Conservation (phyloP, 2,797 vertebrate genomes). For the Gobionotothen gibberifrons region DNA sequence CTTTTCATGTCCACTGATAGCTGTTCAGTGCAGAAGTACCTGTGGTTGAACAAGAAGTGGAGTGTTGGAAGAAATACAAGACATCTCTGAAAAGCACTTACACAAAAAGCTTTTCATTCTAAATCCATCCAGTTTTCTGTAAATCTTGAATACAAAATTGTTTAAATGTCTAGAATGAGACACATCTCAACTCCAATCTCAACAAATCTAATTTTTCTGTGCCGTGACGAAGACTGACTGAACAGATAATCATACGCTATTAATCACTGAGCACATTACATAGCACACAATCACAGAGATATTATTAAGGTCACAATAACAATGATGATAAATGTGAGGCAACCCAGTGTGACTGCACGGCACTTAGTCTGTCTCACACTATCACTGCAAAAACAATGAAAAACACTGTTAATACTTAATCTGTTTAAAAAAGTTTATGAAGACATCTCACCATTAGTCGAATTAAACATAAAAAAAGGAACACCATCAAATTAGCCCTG, state of each 20-base stretch:
- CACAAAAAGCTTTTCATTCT: slow-evolving; percentile 1
- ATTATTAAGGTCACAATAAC: slow-evolving; percentile 71
- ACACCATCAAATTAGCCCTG: slow-evolving; percentile 36
- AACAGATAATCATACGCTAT: slow-evolving; percentile 62
- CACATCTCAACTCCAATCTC: slow-evolving; percentile 30
- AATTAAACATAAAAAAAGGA: slow-evolving; percentile 29
- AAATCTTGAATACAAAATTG: slow-evolving; percentile 3
- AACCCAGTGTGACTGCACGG: slow-evolving; percentile 59
- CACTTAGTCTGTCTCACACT: slow-evolving; percentile 54
- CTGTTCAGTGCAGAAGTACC: slow-evolving; percentile 19
- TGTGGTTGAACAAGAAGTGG: slow-evolving; percentile 10
- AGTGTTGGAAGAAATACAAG: slow-evolving; percentile 9
- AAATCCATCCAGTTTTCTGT: slow-evolving; percentile 1
- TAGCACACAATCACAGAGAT: slow-evolving; percentile 55
- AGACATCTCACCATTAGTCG: slow-evolving; percentile 44
- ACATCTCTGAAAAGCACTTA: slow-evolving; percentile 7
- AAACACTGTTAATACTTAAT: slow-evolving; percentile 56
- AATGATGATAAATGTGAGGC: slow-evolving; percentile 71
- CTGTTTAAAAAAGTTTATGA: slow-evolving; percentile 50
- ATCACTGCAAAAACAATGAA: slow-evolving; percentile 54
- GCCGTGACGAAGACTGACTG: slow-evolving; percentile 46
- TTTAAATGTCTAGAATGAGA: slow-evolving; percentile 32
- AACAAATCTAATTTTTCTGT: slow-evolving; percentile 43
- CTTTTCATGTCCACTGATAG: slow-evolving; percentile 26
- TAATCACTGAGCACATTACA: slow-evolving; percentile 62